Evolutionary conservation across 92 coral and sea anemone species (phyloP).

Genomic region (Diadumene lineata): DNA sequence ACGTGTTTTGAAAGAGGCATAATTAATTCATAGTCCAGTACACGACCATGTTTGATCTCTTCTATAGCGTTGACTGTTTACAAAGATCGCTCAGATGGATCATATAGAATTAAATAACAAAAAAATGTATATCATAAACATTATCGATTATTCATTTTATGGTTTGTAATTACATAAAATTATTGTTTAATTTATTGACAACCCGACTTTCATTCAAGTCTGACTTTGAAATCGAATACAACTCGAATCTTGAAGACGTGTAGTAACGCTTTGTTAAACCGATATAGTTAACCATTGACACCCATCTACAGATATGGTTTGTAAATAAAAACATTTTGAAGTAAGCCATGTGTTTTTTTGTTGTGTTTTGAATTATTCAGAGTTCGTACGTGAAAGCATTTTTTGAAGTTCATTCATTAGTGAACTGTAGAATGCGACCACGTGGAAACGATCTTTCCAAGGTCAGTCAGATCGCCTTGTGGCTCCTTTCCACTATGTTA

Average conservation of each 20-base stretch:
- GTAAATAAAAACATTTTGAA: conserved; percentile 34
- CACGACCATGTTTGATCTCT: conserved; percentile 11
- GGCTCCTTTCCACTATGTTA: neutral
- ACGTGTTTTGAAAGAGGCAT: conserved; percentile 38
- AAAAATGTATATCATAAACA: neutral
- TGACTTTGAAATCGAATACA: neutral
- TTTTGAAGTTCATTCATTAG: conserved; percentile 24
- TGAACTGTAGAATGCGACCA: conserved; percentile 15
- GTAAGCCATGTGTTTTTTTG: conserved; percentile 3
- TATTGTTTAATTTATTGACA: neutral
- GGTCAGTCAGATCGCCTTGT: neutral
- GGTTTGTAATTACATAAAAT: neutral
- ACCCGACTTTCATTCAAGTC: conserved; percentile 2
- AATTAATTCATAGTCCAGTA: conserved; percentile 33
- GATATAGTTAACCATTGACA: neutral
- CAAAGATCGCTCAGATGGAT: neutral
- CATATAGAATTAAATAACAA: neutral
- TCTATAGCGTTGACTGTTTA: neutral
- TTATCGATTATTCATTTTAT: neutral
- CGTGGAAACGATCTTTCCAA: conserved; percentile 21
- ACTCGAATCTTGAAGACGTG: neutral
- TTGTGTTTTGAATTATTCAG: neutral
- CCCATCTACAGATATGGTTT: conserved; percentile 7
- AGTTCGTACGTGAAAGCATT: conserved; percentile 18
- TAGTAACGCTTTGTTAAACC: conserved; percentile 1